Percentiles rank a stretch among this genome's conserved stretches.
These are phyloP conservation scores for Alethe diademata DNA, from an alignment of 2,113 vertebrate genomes.

Conservation along the genomic window DNA sequence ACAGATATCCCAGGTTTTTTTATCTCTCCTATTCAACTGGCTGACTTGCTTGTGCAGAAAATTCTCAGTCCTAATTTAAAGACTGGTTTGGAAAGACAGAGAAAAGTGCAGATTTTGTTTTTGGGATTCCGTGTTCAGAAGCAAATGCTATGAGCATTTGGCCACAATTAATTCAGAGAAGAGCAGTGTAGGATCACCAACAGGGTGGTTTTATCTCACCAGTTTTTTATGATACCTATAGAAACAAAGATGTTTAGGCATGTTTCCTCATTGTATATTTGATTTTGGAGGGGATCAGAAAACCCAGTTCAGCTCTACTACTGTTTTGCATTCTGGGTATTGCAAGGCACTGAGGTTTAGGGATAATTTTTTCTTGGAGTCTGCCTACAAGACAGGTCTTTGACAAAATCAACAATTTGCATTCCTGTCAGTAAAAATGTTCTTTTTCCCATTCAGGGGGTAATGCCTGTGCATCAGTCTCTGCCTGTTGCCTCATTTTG, in stretches of 20 bases:
- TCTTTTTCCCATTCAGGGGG: not conserved
- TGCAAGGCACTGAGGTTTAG: not conserved
- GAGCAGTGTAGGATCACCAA: not conserved
- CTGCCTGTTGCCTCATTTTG: not conserved
- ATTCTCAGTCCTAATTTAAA: not conserved
- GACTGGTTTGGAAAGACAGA: not conserved
- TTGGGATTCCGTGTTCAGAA: not conserved
- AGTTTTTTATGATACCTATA: not conserved
- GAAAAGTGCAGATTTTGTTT: not conserved
- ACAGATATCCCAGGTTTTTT: fast-evolving
- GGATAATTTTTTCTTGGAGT: not conserved
- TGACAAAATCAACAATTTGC: not conserved
- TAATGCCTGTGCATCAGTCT: not conserved
- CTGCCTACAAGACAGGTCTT: not conserved
- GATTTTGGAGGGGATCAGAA: not conserved
- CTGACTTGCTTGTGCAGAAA: not conserved
- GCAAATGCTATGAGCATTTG: not conserved
- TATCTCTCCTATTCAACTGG: not conserved
- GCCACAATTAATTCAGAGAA: not conserved
- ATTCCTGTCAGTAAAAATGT: not conserved
- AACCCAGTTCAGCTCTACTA: not conserved
- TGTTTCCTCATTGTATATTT: not conserved
- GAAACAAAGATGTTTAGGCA: not conserved
- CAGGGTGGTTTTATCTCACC: not conserved
- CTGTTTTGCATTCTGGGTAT: not conserved